phyloP scores from a whole-genome alignment of 2,888 invertebrate species.

The Calliopum simillimum region DNA sequence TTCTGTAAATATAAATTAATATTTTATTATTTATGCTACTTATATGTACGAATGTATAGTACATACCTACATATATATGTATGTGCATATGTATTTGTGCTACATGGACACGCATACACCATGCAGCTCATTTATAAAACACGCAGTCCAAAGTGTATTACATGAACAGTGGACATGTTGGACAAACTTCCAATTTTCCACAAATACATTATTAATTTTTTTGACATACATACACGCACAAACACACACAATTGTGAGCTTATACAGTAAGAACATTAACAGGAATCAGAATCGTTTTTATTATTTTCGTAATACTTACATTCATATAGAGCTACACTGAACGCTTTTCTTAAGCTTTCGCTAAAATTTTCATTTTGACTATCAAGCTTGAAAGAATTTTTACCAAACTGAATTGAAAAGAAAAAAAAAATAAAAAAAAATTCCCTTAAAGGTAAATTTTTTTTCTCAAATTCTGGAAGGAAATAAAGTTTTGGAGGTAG shows the following conservation, averaged over 20 bases:
- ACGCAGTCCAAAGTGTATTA: no score
- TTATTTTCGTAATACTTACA: not conserved
- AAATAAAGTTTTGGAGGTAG: no score
- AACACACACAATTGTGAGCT: not conserved
- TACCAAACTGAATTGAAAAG: no score
- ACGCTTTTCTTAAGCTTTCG: no score
- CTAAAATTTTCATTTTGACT: no score
- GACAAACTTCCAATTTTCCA: not conserved
- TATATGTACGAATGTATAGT: not conserved
- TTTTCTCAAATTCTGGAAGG: no score
- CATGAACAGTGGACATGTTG: no score
- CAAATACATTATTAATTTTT: constrained; percentile 13
- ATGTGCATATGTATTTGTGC: no score
- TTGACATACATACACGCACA: not conserved
- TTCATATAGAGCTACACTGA: not conserved
- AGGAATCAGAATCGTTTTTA: not conserved
- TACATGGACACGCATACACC: not conserved
- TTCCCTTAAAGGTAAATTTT: no score
- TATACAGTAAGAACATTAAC: no score
- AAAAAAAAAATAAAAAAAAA: no score
- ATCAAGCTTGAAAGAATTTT: no score
- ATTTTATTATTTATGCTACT: constrained; percentile 11
- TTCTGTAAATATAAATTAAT: constrained; percentile 21
- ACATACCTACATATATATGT: not conserved
- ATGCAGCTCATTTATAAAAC: constrained; percentile 2